phyloP scores from a whole-genome alignment of 2,113 vertebrate species.

The Thunnus thynnus region DNA sequence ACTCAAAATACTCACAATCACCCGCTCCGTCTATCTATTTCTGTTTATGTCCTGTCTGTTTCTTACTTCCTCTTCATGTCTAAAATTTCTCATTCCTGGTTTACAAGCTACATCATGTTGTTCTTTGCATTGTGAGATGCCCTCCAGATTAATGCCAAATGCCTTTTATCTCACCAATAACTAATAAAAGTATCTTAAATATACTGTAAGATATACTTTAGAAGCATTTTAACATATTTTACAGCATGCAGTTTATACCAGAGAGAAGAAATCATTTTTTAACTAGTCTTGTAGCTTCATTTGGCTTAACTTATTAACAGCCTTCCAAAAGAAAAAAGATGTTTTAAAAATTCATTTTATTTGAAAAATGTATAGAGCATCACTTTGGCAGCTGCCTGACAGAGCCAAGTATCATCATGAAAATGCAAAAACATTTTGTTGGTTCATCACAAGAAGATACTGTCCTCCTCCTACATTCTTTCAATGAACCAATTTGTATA shows the following conservation, averaged over 20 bases:
- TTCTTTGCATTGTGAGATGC: background rate
- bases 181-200: background rate
- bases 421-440: constrained; percentile 10
- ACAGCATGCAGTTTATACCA: too few relatives aligned
- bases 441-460: background rate
- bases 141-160: too few relatives aligned
- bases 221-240: background rate
- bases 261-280: too few relatives aligned
- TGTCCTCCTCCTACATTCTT: background rate
- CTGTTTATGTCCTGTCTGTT: constrained; percentile 20
- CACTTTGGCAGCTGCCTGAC: background rate
- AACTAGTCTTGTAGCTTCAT: too few relatives aligned
- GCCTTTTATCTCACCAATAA: background rate
- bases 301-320: too few relatives aligned
- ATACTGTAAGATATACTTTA: background rate
- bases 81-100: constrained; percentile 9
- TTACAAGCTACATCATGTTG: background rate
- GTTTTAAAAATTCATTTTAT: too few relatives aligned
- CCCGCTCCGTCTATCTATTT: constrained; percentile 10
- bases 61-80: constrained; percentile 2
- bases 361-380: background rate
- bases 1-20: constrained; percentile 44
- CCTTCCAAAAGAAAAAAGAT: too few relatives aligned
- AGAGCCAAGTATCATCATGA: background rate
- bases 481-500: too few relatives aligned